phyloP scores from a whole-genome alignment of 1,140 invertebrate genomes.

The Temnothorax curvispinosus region DNA sequence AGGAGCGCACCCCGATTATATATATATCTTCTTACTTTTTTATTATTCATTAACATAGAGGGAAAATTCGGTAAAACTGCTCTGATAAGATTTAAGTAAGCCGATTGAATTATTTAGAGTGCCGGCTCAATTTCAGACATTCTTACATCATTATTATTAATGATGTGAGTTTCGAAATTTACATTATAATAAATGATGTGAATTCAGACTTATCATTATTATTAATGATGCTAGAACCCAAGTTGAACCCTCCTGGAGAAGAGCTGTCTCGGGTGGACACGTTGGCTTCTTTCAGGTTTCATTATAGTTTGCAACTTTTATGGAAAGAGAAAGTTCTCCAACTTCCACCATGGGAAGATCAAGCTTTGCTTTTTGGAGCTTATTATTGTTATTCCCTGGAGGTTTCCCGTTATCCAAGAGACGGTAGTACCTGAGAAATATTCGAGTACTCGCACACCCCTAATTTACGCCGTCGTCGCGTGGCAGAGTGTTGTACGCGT shows the following conservation, averaged over 20 bases:
- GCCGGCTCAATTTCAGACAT: no score
- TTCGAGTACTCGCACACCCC: constrained; percentile 4
- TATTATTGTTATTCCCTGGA: neutral
- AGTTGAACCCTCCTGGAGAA: neutral
- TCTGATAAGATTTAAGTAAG: neutral
- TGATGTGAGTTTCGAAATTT: no score
- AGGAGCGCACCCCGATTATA: neutral
- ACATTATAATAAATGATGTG: no score
- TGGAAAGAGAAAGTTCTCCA: neutral
- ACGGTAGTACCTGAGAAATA: neutral
- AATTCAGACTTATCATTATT: neutral
- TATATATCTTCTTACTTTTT: neutral
- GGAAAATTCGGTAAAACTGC: neutral
- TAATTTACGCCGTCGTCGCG: constrained; percentile 9
- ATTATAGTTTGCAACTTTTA: neutral
- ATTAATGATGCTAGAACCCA: neutral
- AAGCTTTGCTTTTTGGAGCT: neutral
- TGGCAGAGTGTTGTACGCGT: constrained; percentile 57
- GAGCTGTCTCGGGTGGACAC: neutral
- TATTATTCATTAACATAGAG: neutral
- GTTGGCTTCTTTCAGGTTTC: no score
- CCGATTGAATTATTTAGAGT: neutral
- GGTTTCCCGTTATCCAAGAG: neutral
- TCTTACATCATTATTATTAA: neutral
- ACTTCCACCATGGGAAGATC: neutral